These are phyloP conservation scores for Pleuronectes platessa DNA, from an alignment of 2,113 vertebrate genomes.

Conservation along the genomic window DNA sequence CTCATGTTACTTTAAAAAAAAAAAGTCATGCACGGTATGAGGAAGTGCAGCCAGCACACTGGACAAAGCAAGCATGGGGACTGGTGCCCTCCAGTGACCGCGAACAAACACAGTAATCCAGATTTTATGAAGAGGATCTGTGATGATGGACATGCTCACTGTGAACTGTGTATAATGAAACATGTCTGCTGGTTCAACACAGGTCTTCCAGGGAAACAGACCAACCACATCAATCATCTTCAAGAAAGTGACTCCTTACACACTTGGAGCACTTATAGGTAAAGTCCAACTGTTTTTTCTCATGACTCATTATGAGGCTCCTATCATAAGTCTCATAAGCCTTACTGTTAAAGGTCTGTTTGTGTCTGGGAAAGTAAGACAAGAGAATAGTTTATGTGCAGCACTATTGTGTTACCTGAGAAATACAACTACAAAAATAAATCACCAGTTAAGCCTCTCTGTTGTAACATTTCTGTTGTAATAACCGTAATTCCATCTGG, in stretches of 20 bases:
- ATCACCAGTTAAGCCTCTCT: no score
- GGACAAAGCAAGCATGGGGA: background rate
- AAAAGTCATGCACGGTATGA: background rate
- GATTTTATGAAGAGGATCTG: background rate
- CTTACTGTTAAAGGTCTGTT: no score
- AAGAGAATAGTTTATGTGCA: background rate
- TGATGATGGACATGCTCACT: background rate
- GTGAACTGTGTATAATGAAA: background rate
- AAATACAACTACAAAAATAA: background rate
- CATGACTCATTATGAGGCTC: background rate
- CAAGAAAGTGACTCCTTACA: slow-evolving; percentile 92
- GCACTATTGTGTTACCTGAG: background rate
- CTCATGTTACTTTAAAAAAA: background rate
- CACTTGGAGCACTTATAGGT: slow-evolving; percentile 95
- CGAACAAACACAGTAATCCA: background rate
- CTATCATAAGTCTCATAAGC: no score
- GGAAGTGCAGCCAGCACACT: background rate
- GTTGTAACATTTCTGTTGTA: background rate
- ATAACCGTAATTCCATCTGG: slow-evolving; percentile 17
- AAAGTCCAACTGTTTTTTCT: slow-evolving; percentile 44
- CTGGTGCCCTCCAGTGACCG: slow-evolving; percentile 33
- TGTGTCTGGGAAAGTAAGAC: no score
- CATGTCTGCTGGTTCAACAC: slow-evolving; percentile 26
- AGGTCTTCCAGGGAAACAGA: slow-evolving; percentile 98
- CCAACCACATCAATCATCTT: slow-evolving; percentile 96